These are phyloP conservation scores for Trididemnum clinides DNA, from an alignment of 23 tunicate genomes.

Conservation along the genomic window DNA sequence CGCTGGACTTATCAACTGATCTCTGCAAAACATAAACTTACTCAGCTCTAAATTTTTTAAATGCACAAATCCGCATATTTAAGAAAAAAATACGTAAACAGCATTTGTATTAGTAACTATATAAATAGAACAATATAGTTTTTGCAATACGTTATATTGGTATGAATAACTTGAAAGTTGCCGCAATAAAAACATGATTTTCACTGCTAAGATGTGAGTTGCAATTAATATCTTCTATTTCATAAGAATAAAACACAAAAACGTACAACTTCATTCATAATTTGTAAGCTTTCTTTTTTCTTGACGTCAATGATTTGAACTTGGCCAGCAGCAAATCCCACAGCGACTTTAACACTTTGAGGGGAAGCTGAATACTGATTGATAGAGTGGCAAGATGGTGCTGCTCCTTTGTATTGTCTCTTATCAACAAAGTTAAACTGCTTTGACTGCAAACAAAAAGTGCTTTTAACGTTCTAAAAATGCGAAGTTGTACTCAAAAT, in stretches of 20 bases:
- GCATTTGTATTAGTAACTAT: too few relatives aligned
- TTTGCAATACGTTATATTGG: too few relatives aligned
- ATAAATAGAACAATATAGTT: too few relatives aligned
- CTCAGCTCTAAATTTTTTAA: neutral
- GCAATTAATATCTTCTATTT: too few relatives aligned
- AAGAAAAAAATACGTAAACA: too few relatives aligned
- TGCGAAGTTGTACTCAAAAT: too few relatives aligned
- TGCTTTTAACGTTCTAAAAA: too few relatives aligned
- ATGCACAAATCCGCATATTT: too few relatives aligned
- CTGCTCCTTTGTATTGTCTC: conserved; percentile 87
- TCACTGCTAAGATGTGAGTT: too few relatives aligned
- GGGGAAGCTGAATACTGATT: conserved; percentile 61
- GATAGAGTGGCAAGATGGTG: conserved; percentile 91
- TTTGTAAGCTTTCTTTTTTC: conserved; percentile 83
- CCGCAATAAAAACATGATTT: too few relatives aligned
- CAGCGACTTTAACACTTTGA: conserved; percentile 80
- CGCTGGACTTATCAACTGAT: conserved; percentile 77
- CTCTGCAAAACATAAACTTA: conserved; percentile 52
- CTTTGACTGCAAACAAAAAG: conserved; percentile 13
- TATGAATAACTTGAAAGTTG: too few relatives aligned
- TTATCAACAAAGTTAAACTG: conserved; percentile 71
- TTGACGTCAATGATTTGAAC: conserved; percentile 96
- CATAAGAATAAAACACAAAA: neutral
- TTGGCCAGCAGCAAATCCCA: conserved; percentile 99
- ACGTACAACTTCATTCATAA: conserved; percentile 95